Percentiles rank a stretch among this genome's conserved stretches.
Evolutionary conservation across 92 coral and sea anemone genomes (phyloP).

Genomic region (Paramuricea clavata): DNA sequence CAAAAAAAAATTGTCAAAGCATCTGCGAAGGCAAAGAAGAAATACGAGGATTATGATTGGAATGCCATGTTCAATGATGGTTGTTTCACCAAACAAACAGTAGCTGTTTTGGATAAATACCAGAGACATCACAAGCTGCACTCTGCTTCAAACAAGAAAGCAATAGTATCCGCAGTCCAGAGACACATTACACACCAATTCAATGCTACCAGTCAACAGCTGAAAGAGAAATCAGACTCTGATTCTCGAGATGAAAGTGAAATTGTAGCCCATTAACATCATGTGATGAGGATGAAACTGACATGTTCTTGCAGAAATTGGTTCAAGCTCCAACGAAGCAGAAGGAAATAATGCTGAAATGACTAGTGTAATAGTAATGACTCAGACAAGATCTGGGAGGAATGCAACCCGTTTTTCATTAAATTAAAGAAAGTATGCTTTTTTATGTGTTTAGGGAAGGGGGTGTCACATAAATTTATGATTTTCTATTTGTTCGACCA

Average conservation of each 20-base stretch:
- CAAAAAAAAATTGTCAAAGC: conserved; percentile 24
- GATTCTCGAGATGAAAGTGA: conserved; percentile 49
- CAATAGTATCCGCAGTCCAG: conserved; percentile 63
- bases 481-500: too few relatives aligned
- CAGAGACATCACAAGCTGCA: conserved; percentile 59
- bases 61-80: conserved; percentile 65
- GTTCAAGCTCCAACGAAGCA: conserved; percentile 50
- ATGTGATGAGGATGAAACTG: conserved; percentile 54
- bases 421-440: conserved; percentile 20
- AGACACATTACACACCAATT: conserved; percentile 64
- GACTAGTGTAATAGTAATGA: conserved; percentile 29
- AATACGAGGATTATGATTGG: conserved; percentile 66
- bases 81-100: conserved; percentile 58
- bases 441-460: background rate
- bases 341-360: conserved; percentile 40
- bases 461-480: conserved; percentile 31
- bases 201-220: conserved; percentile 51
- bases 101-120: conserved; percentile 60
- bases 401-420: conserved; percentile 53
- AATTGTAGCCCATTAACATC: conserved; percentile 31
- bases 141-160: conserved; percentile 63
- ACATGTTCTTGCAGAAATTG: conserved; percentile 40
- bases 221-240: conserved; percentile 52
- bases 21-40: conserved; percentile 49
- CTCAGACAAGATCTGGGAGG: conserved; percentile 48